Conservation (phyloP, 2,888 invertebrate species). For the Tinea trinotella region DNA sequence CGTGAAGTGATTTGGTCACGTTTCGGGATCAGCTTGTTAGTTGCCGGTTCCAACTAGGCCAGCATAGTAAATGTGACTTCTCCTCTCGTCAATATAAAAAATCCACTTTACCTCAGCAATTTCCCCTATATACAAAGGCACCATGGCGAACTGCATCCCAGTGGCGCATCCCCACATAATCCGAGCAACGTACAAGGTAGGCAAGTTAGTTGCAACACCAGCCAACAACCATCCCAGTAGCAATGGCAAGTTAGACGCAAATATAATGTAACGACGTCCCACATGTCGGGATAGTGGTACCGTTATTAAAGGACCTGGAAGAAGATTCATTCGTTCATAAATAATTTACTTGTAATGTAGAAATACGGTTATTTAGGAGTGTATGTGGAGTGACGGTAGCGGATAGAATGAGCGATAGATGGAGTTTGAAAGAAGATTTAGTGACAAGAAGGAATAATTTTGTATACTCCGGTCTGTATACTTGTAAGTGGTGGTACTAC, state of each 20-base stretch:
- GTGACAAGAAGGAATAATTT: no score
- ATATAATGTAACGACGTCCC: constrained; percentile 79
- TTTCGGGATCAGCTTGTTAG: no score
- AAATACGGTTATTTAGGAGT: no score
- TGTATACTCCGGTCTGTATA: no score
- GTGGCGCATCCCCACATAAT: constrained; percentile 76
- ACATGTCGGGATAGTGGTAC: constrained; percentile 77
- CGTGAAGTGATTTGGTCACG: no score
- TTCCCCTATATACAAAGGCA: constrained; percentile 90
- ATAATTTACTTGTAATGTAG: no score
- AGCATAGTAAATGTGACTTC: no score
- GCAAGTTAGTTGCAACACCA: constrained; percentile 66
- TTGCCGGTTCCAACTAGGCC: no score
- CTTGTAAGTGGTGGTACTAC: no score
- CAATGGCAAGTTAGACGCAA: constrained; percentile 78
- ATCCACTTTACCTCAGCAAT: constrained; percentile 81
- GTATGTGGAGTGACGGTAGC: no score
- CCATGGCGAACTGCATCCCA: constrained; percentile 80
- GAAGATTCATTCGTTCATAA: not conserved
- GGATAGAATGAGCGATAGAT: no score
- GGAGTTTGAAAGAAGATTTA: no score
- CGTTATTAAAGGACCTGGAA: constrained; percentile 77
- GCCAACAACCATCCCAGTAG: constrained; percentile 81
- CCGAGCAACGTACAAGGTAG: constrained; percentile 69
- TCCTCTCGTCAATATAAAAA: not conserved